Evolutionary conservation across 64 coral and sea anemone species (phyloP), one percentile per base, ranked within the genome.

Genomic region (Dendrophyllia cribrosa): DNA sequence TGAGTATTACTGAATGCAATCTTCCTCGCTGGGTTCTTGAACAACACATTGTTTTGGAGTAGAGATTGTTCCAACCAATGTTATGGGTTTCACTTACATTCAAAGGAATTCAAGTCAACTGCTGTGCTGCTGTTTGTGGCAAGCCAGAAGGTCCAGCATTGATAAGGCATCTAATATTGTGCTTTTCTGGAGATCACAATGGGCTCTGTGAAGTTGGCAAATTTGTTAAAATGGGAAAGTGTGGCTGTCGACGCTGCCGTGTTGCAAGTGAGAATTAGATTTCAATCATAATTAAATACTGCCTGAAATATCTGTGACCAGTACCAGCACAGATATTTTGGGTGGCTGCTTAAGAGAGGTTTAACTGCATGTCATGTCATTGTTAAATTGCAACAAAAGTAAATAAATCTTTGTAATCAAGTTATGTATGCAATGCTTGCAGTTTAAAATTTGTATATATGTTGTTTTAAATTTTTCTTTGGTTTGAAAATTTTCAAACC

Each of bases 131-230:
- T 50, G 51, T 88, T 48, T 88, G 87, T 88, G 87, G n/a, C 9
- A 79, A 79, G 58, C 88, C 88, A 77, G 72, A 77, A 79, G 88
- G 88, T 8, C 73, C 74, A 63, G 88, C 88, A 68, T 15, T 90
- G 13, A 90, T 90, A 9, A 79, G 88, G 14, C 75, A 90, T 79
- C 67, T 90, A 6, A 77, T 90, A 59, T 64, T 90, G 46, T 90
- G 88, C 64, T 90, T 53, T 53, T 90, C 76, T 90, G 87, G 88
- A 21, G 88, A 90, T 56, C 88, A 90, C 88, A 65, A 79, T 90
- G 88, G 88, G 20, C 70, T 80, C 1, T 90, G 88, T 43, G 88
- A 90, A 69, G 63, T 70, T 52, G 88, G 88, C 4, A 90, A 90
- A 90, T 90, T 90, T 65, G 25, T 90, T 12, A 79, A 79, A 58